Percentiles rank a stretch among this genome's conserved stretches.
phyloP scores from a whole-genome alignment of 92 coral and sea anemone species.

The Zoanthus sociatus region DNA sequence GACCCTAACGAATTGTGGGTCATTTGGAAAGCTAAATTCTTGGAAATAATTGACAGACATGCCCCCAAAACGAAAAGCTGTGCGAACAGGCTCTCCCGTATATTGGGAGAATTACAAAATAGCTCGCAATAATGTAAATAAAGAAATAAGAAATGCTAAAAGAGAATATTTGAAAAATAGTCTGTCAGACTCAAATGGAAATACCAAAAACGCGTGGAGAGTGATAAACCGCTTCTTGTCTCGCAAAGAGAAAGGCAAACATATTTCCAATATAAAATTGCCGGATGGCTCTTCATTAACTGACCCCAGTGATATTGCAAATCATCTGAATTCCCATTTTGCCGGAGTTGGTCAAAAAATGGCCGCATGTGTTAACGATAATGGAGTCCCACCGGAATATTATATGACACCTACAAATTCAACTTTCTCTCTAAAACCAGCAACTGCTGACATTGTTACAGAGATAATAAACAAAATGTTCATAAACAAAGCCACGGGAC shows the following conservation, averaged over 20 bases:
- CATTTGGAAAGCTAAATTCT: too few relatives aligned
- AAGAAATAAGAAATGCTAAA: too few relatives aligned
- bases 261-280: constrained; percentile 13
- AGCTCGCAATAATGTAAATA: too few relatives aligned
- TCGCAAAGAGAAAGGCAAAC: constrained; percentile 2
- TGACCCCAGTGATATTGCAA: background rate
- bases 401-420: background rate
- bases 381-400: background rate
- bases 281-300: constrained; percentile 12
- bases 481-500: background rate
- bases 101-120: too few relatives aligned
- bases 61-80: too few relatives aligned
- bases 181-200: too few relatives aligned
- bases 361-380: background rate
- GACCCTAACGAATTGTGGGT: too few relatives aligned
- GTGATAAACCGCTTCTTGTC: background rate
- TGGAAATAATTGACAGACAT: too few relatives aligned
- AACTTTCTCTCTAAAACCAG: background rate
- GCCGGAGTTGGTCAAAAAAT: background rate
- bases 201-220: background rate
- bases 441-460: background rate
- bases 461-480: too few relatives aligned
- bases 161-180: too few relatives aligned
- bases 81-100: too few relatives aligned
- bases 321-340: constrained; percentile 24